phyloP scores from a whole-genome alignment of 2,888 invertebrate genomes.

The Nezara viridula region DNA sequence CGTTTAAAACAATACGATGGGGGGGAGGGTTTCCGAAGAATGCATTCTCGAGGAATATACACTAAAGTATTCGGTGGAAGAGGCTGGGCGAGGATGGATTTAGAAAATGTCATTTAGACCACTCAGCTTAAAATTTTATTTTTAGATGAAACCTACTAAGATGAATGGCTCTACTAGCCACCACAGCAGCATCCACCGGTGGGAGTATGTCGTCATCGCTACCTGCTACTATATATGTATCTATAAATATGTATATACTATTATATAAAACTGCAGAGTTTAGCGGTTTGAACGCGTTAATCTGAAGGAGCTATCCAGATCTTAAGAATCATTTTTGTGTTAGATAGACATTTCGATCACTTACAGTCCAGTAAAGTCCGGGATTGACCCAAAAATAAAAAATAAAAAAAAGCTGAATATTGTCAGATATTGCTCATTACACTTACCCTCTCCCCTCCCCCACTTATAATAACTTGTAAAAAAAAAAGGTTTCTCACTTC shows the following conservation, averaged over 20 bases:
- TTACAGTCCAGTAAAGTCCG: too few relatives aligned
- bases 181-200: neutral
- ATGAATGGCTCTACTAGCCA: conserved; percentile 32
- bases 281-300: too few relatives aligned
- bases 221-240: neutral
- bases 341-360: too few relatives aligned
- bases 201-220: neutral
- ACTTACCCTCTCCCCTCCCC: too few relatives aligned
- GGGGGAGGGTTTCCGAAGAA: neutral
- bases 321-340: too few relatives aligned
- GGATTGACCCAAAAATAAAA: too few relatives aligned
- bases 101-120: conserved; percentile 46
- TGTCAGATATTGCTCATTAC: too few relatives aligned
- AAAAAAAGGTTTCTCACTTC: too few relatives aligned
- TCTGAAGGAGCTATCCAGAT: too few relatives aligned
- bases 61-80: conserved; percentile 13
- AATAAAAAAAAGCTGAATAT: too few relatives aligned
- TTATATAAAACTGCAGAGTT: too few relatives aligned
- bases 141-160: conserved; percentile 38
- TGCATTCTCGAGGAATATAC: conserved; percentile 1
- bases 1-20: neutral
- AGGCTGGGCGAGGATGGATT: conserved; percentile 22
- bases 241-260: neutral
- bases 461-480: too few relatives aligned
- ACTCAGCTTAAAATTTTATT: conserved; percentile 45